phyloP scores from a whole-genome alignment of 2,888 invertebrate genomes.

The Poecilus cupreus region DNA sequence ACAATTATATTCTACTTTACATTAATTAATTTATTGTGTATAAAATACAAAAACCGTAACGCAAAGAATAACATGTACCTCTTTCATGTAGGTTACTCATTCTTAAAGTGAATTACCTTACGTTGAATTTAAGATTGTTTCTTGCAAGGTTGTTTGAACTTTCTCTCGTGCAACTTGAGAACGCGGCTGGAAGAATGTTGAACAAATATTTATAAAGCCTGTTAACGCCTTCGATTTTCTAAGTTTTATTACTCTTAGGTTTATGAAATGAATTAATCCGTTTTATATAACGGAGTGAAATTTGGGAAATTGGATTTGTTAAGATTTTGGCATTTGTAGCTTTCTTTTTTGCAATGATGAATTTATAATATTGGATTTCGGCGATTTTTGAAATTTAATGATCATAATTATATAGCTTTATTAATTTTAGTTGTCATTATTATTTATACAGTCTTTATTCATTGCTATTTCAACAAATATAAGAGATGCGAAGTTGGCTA shows the following conservation, averaged over 20 bases:
- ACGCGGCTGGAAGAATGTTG: background rate
- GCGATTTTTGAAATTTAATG: background rate
- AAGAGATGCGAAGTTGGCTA: too few species aligned
- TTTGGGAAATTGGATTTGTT: background rate
- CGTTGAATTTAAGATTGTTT: background rate
- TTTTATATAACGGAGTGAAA: background rate
- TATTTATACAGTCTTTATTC: too few species aligned
- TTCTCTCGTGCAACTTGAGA: slow-evolving; percentile 1
- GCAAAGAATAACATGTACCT: background rate
- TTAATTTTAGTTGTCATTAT: too few species aligned
- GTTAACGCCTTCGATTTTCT: background rate
- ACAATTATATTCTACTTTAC: background rate
- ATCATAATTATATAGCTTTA: background rate
- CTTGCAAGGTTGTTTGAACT: slow-evolving; percentile 31
- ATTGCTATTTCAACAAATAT: too few species aligned
- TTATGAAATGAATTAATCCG: background rate
- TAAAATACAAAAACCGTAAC: background rate
- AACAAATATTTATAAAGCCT: background rate
- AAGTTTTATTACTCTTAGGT: background rate
- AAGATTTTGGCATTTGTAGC: background rate
- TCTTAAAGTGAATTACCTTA: background rate
- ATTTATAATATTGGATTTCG: background rate
- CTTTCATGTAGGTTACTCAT: background rate
- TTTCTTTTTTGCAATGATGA: slow-evolving; percentile 2
- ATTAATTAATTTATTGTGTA: background rate